Evolutionary conservation across 2,888 invertebrate species (phyloP).

Genomic region (Drosophila fulvimacula): DNA sequence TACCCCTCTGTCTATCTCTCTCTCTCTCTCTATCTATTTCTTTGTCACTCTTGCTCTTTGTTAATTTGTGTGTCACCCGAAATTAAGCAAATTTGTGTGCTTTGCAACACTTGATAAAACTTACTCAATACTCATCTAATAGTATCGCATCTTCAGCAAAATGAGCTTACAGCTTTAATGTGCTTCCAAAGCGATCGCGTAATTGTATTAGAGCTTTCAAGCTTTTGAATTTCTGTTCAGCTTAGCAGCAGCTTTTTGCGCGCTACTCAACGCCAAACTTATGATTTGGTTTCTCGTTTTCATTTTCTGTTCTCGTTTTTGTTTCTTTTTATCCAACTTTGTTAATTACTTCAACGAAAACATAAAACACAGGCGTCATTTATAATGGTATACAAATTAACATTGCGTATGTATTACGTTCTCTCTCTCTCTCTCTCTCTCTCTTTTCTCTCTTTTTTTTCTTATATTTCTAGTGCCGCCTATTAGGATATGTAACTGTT

Average conservation of each 20-base stretch:
- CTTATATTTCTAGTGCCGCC: conserved; percentile 85
- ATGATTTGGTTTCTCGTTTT: conserved; percentile 33
- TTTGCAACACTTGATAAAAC: conserved; percentile 41
- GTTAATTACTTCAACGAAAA: conserved; percentile 30
- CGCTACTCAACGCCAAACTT: conserved; percentile 36
- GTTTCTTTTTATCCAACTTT: conserved; percentile 20
- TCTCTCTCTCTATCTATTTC: conserved; percentile 14
- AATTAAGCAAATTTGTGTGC: conserved; percentile 32
- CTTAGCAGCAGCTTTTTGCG: conserved; percentile 53
- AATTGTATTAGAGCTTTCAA: conserved; percentile 34
- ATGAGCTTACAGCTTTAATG: conserved; percentile 44
- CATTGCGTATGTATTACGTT: conserved; percentile 60
- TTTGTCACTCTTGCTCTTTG: conserved; percentile 14
- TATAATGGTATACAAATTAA: conserved; percentile 61
- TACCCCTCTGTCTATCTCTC: conserved; percentile 29
- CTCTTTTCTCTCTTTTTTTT: conserved; percentile 59
- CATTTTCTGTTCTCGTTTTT: conserved; percentile 4
- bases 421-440: conserved; percentile 60
- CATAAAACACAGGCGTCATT: conserved; percentile 34
- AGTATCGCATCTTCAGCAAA: conserved; percentile 19
- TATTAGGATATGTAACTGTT: conserved; percentile 85
- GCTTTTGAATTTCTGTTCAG: conserved; percentile 48
- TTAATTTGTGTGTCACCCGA: conserved; percentile 22
- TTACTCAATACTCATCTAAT: conserved; percentile 19
- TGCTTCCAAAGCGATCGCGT: conserved; percentile 47